Conservation (phyloP, 2,888 invertebrate species). For the Carabus problematicus region DNA sequence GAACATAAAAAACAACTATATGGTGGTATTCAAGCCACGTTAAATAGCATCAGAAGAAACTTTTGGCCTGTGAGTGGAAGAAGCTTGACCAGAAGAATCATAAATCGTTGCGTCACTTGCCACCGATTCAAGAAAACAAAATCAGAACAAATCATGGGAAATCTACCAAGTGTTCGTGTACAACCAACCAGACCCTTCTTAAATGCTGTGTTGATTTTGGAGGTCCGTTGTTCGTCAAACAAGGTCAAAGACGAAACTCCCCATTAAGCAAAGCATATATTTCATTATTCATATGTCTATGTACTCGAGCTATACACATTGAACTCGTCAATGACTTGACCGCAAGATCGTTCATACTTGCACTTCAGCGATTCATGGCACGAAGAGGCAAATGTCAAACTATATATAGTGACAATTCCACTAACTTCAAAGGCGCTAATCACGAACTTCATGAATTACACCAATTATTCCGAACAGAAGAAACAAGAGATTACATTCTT, state of each 20-base stretch:
- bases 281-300: slow-evolving; percentile 41
- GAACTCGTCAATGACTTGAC: slow-evolving; percentile 38
- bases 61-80: slow-evolving; percentile 36
- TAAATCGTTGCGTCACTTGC: slow-evolving; percentile 33
- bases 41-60: slow-evolving; percentile 25
- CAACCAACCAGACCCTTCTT: slow-evolving; percentile 30
- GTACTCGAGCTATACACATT: slow-evolving; percentile 42
- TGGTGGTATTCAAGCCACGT: slow-evolving; percentile 41
- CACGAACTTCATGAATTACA: slow-evolving; percentile 20
- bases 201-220: slow-evolving; percentile 39
- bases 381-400: slow-evolving; percentile 33
- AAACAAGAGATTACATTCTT: slow-evolving; percentile 12
- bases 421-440: slow-evolving; percentile 44
- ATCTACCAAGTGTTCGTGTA: not conserved
- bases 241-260: slow-evolving; percentile 36
- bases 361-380: slow-evolving; percentile 38
- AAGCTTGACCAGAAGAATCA: slow-evolving; percentile 29
- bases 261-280: slow-evolving; percentile 36
- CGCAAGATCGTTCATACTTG: slow-evolving; percentile 37
- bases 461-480: slow-evolving; percentile 13
- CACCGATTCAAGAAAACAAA: slow-evolving; percentile 8
- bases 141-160: slow-evolving; percentile 25
- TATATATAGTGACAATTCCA: slow-evolving; percentile 43
- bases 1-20: no score
- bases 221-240: slow-evolving; percentile 42